Evolutionary conservation across 2,797 vertebrate genomes (phyloP).

Genomic region (Mergus octosetaceus): DNA sequence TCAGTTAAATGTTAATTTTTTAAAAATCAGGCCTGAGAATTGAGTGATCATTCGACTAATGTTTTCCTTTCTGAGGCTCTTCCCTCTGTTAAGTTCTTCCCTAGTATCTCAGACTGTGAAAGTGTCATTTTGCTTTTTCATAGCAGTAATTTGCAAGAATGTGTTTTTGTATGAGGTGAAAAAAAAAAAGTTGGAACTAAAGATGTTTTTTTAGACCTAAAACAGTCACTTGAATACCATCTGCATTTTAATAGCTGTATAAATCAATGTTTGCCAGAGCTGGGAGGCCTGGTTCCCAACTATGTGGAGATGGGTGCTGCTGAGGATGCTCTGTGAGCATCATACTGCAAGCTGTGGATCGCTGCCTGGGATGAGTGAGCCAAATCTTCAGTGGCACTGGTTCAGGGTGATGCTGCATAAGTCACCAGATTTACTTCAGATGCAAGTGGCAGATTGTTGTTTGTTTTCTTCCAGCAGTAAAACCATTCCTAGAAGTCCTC

Average conservation of each 20-base stretch:
- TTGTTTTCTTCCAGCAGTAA: not conserved
- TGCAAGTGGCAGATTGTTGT: not conserved
- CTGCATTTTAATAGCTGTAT: not conserved
- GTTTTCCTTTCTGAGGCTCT: not conserved
- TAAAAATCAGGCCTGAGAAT: not conserved
- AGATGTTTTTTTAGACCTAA: not conserved
- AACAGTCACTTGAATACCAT: not conserved
- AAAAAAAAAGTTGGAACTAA: not conserved
- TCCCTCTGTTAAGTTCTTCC: not conserved
- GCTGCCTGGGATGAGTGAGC: not conserved
- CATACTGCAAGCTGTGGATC: not conserved
- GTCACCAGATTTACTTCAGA: not conserved
- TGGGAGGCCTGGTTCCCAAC: not conserved
- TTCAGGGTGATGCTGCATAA: not conserved
- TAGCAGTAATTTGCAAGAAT: not conserved
- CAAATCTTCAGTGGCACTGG: not conserved
- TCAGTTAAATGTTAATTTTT: not conserved
- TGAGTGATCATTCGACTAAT: not conserved
- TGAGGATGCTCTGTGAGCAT: not conserved
- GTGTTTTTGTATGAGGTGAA: not conserved
- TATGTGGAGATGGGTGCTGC: not conserved
- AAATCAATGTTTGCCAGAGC: not conserved
- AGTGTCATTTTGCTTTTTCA: not conserved
- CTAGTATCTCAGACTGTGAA: not conserved
- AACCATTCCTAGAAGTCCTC: not conserved